phyloP scores from a whole-genome alignment of 2,113 vertebrate species.

The Oreochromis tanganicae region DNA sequence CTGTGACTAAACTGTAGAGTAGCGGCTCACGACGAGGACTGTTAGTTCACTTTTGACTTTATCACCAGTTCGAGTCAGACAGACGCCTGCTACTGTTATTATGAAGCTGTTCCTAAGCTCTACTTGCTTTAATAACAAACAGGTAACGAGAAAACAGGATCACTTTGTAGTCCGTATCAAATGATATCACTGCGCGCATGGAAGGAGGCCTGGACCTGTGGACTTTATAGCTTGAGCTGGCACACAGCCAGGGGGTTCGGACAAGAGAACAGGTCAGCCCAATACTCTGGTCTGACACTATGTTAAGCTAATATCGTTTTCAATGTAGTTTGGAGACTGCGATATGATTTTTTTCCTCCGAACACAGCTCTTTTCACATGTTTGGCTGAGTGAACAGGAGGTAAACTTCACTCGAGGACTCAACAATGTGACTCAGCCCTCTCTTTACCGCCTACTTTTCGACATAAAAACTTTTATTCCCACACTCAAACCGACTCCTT shows the following conservation, averaged over 20 bases:
- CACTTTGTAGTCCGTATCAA: neutral
- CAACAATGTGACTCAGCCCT: neutral
- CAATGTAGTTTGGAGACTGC: fast-evolving
- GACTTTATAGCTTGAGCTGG: neutral
- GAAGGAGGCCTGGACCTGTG: neutral
- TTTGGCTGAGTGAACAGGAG: neutral
- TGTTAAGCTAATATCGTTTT: too few relatives aligned
- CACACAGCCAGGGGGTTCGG: neutral
- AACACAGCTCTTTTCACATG: neutral
- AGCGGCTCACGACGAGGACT: neutral
- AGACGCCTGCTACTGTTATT: neutral
- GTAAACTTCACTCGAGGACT: neutral
- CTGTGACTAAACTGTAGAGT: neutral
- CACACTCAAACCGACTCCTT: neutral
- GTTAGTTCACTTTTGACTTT: neutral
- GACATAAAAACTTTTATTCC: neutral
- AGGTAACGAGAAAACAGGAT: neutral
- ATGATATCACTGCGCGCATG: neutral
- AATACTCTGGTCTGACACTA: neutral
- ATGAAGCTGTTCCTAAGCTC: neutral
- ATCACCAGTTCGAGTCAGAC: neutral
- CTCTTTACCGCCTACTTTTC: neutral
- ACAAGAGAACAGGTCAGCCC: neutral
- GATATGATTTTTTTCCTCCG: neutral
- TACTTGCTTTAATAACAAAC: neutral